Evolutionary conservation across 2,113 vertebrate genomes (phyloP), one percentile per base, ranked within the genome.

Genomic region (Gambusia affinis): DNA sequence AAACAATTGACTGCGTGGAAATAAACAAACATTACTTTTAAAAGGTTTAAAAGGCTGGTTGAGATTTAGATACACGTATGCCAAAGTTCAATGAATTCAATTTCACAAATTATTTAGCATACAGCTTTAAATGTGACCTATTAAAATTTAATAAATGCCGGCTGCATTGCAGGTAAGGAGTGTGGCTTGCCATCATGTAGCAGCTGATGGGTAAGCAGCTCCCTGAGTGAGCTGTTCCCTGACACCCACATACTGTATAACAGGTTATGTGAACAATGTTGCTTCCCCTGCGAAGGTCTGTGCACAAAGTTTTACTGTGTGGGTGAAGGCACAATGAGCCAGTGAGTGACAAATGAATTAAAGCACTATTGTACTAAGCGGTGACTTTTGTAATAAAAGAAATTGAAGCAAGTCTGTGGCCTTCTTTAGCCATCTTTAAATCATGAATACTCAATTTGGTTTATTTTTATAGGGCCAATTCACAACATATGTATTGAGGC

Each of bases 151-250:
- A 91, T 88, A 77, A 80, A 51, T 64, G 30, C 39, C 33, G 77
- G 87, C 86, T 90, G 86, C 84, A 88, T 76, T 90, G 86, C 91
- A 89, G 88, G 83, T 89, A 82, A 86, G 70, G 73, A 83, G 77
- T 71, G 69, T 85, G 83, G 76, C 81, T 85, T 67, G 76, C 71
- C 87, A 28, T 88, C 71, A 70, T 81, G 87, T 72, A 87, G 87
- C 79, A 83, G 83, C 84, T 83, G 85, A 89, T 76, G 83, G 88
- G 78, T 75, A 76, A 89, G 83, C 76, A 60, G 82, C 78, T 82
- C 86, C 72, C 73, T 47, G 78, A 75, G 80, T 51, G 81, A 85
- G 85, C 81, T 82, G 76, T 67, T 83, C 67, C 28, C 60, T 63
- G 67, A 88, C 87, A 85, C 91, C 86, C 87, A 89, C 82, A 62